Evolutionary conservation across 1,140 invertebrate genomes (phyloP).

Genomic region (Lamellibrachia luymesi): DNA sequence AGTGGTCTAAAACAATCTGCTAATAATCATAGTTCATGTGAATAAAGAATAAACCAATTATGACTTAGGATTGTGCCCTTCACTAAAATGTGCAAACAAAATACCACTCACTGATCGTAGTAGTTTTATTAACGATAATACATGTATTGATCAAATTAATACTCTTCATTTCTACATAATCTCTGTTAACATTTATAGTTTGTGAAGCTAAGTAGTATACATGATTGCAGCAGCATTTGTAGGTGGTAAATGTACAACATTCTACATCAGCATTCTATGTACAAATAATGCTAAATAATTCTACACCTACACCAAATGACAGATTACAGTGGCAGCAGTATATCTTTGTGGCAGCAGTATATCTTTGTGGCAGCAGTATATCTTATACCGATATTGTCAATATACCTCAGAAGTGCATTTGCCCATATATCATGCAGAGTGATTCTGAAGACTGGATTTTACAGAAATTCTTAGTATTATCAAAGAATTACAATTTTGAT

Average conservation of each 20-base stretch:
- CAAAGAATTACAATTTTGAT: not conserved
- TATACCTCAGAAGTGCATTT: not conserved
- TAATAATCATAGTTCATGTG: not conserved
- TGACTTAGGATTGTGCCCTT: too few relatives aligned
- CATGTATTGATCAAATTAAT: constrained; percentile 2
- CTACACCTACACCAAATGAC: not conserved
- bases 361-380: not conserved
- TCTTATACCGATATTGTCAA: not conserved
- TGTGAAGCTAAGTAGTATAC: not conserved
- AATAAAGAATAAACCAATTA: too few relatives aligned
- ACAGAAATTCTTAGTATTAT: not conserved
- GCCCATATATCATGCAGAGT: not conserved
- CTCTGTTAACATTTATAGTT: not conserved
- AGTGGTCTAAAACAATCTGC: not conserved
- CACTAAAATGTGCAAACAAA: not conserved
- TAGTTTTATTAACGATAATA: not conserved
- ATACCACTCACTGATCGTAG: not conserved
- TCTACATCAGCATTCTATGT: constrained; percentile 1
- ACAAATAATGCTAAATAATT: constrained; percentile 2
- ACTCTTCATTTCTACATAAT: not conserved
- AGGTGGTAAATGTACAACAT: constrained; percentile 1
- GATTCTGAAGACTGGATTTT: not conserved
- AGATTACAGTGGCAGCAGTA: not conserved
- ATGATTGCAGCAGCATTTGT: not conserved
- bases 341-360: not conserved